phyloP scores from a whole-genome alignment of 2,797 vertebrate species.

The Siniperca undulata region DNA sequence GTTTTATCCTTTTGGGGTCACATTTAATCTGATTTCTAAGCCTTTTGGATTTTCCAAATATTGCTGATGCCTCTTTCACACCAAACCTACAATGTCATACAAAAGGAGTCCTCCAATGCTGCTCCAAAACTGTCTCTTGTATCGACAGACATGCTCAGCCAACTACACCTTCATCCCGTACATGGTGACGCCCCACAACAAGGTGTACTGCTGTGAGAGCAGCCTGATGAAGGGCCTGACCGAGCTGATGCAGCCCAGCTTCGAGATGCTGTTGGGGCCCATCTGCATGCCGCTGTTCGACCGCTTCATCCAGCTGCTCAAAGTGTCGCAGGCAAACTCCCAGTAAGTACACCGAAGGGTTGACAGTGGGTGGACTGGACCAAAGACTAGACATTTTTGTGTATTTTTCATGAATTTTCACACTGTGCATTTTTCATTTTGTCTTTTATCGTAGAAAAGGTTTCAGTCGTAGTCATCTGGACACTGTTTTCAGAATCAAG shows the following conservation, averaged over 20 bases:
- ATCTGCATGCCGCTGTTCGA: constrained; percentile 97
- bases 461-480: no score
- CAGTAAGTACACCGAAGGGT: constrained; percentile 84
- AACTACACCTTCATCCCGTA: constrained; percentile 98
- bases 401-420: not conserved
- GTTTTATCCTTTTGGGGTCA: not conserved
- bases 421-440: not conserved
- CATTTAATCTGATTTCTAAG: not conserved
- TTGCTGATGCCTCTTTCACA: constrained; percentile 3
- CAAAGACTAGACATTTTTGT: no score
- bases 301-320: constrained; percentile 94
- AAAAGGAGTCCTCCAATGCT: not conserved
- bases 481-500: no score
- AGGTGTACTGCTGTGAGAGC: constrained; percentile 97
- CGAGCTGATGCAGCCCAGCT: constrained; percentile 96
- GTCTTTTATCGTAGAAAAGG: no score
- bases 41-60: not conserved
- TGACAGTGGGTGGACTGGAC: no score
- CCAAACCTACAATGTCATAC: constrained; percentile 2
- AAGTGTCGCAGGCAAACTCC: constrained; percentile 92
- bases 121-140: not conserved
- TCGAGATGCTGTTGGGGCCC: constrained; percentile 95
- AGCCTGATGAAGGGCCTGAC: constrained; percentile 97
- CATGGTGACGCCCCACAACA: constrained; percentile 97
- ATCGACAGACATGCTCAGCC: constrained; percentile 91